Conservation (phyloP, 2,888 invertebrate species). For the Catocala nupta region DNA sequence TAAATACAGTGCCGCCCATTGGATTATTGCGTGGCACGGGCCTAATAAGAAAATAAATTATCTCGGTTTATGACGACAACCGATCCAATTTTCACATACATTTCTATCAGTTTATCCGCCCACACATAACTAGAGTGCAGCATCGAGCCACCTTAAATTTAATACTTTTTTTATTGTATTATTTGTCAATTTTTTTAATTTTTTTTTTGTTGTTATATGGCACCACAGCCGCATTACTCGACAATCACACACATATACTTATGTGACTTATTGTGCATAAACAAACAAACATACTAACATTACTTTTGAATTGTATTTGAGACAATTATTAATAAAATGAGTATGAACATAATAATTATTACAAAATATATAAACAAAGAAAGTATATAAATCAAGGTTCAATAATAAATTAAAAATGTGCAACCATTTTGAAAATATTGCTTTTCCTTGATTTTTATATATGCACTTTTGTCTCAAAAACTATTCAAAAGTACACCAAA, state of each 20-base stretch:
- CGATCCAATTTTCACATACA: not conserved
- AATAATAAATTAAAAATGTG: too few species aligned
- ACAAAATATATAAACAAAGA: too few species aligned
- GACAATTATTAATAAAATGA: not conserved
- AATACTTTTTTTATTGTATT: constrained; percentile 85
- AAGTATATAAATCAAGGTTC: too few species aligned
- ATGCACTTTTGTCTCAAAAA: constrained; percentile 25
- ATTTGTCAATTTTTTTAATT: constrained; percentile 84
- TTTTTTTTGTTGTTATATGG: constrained; percentile 80
- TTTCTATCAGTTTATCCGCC: constrained; percentile 51
- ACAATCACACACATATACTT: constrained; percentile 60
- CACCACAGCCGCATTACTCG: constrained; percentile 79
- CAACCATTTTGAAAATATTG: too few species aligned
- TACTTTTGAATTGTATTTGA: constrained; percentile 45
- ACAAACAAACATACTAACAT: constrained; percentile 59
- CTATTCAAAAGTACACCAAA: constrained; percentile 57
- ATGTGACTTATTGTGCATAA: constrained; percentile 70
- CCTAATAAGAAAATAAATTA: too few species aligned
- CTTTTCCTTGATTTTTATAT: too few species aligned
- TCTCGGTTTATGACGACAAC: too few species aligned
- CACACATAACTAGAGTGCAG: constrained; percentile 59
- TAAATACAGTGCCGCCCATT: too few species aligned
- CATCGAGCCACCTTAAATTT: constrained; percentile 77
- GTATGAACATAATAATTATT: too few species aligned
- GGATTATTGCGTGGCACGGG: too few species aligned